Base-by-base conservation (phyloP, 2,888 invertebrate species). In the Cosmia trapezina region DNA sequence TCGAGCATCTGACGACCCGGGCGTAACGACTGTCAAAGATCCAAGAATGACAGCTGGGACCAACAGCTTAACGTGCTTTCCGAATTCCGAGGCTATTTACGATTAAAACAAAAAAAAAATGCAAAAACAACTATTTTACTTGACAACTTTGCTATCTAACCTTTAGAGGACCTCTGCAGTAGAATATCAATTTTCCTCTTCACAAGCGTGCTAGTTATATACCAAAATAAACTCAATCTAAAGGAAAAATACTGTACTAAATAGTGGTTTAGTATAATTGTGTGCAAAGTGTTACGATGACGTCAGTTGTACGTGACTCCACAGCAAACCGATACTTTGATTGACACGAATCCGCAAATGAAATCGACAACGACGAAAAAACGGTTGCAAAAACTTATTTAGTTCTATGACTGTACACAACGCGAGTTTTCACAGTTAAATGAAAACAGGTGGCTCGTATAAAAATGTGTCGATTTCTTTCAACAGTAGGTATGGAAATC, bases 341-440 rank as follows among this genome's bases (percentile, higher is more conserved):
- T 79, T 83, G 86, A 86, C 80, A 75, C 65, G 67, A 84, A 84
- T 78, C 80, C 78, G 73, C 73, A 73, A 86, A 85, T 83, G 85
- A 85, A 85, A 85, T 80, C 86, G 86, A 85, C 73, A 83, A 76
- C 74, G 43, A 33, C 45, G 60, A 70, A 84, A 86, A 78, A 84
- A 81, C 57, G 63, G 37, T 70, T 61, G 63, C 70, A 81, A 81
- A 83, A 81, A 81, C 72, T 57, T 65, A 84, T 84, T 76, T 37
- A 33, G 33, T 53, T 75, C 73, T 84, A 61, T 63, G 53, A 62
- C 56, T 81, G 65, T 57, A 81, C 60, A 51, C 43, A 74, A 75
- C 37, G 71, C 74, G 64, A 65, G 70, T 69, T 57, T 62, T 37
- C 62, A 83, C 72, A 22, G 61, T 56, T 72, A 72, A 69, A 78